Conservation (phyloP, 2,888 invertebrate genomes). For the Masnerella sp. region DNA sequence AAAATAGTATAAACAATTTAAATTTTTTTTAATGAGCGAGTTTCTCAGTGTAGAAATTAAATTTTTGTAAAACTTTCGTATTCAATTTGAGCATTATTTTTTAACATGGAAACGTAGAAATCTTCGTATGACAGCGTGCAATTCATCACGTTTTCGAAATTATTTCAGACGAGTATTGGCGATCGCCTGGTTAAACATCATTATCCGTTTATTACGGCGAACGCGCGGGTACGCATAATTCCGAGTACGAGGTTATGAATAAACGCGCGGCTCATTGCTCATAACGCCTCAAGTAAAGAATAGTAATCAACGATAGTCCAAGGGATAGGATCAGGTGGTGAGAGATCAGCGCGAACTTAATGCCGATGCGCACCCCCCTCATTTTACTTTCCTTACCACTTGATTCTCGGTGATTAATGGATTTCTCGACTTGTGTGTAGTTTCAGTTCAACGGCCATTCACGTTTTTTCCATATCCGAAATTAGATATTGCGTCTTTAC, state of each 20-base stretch:
- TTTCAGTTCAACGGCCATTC: constrained; percentile 39
- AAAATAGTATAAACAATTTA: too few species aligned
- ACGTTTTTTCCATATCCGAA: constrained; percentile 16
- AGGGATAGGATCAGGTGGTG: constrained; percentile 54
- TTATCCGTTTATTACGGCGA: constrained; percentile 43
- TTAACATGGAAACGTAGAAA: too few species aligned
- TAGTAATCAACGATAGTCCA: constrained; percentile 43
- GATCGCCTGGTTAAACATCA: constrained; percentile 45
- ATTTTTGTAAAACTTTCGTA: too few species aligned
- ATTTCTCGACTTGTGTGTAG: constrained; percentile 51
- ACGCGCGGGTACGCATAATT: constrained; percentile 37
- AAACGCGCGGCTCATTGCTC: constrained; percentile 48
- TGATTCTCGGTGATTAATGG: constrained; percentile 56
- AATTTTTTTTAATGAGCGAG: too few species aligned
- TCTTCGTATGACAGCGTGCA: constrained; percentile 15
- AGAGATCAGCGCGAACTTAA: constrained; percentile 33
- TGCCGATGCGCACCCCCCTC: constrained; percentile 46
- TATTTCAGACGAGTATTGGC: constrained; percentile 18
- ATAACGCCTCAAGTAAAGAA: constrained; percentile 47
- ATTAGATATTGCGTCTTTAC: too few species aligned
- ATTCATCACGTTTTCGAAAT: constrained; percentile 42
- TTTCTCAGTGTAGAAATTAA: too few species aligned
- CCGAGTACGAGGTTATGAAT: constrained; percentile 42
- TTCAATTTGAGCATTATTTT: too few species aligned
- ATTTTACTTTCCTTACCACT: constrained; percentile 52